Conservation (phyloP, 2,113 vertebrate genomes). For the Amphilophus citrinellus region DNA sequence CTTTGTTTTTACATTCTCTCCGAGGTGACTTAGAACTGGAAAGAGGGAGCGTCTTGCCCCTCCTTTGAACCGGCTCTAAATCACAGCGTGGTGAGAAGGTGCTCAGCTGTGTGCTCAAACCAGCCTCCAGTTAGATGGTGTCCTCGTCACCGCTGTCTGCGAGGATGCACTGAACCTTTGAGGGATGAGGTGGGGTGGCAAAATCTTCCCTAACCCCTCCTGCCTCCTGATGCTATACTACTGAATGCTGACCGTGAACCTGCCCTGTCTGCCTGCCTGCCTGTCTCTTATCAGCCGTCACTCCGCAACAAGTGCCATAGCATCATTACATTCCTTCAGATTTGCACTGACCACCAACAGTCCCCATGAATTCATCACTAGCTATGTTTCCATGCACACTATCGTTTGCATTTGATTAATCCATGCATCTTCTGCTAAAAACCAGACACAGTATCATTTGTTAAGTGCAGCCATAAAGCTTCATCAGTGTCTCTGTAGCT, state of each 20-base stretch:
- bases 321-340: slow-evolving; percentile 81
- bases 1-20: slow-evolving; percentile 16
- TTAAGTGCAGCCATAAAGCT: background rate
- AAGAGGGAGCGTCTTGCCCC: slow-evolving; percentile 72
- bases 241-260: slow-evolving; percentile 85
- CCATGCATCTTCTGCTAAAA: background rate
- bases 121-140: slow-evolving; percentile 49
- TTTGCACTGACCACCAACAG: slow-evolving; percentile 75
- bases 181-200: slow-evolving; percentile 37
- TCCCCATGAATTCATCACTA: slow-evolving; percentile 56
- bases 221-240: slow-evolving; percentile 80
- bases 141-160: slow-evolving; percentile 53
- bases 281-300: slow-evolving; percentile 68
- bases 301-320: slow-evolving; percentile 83
- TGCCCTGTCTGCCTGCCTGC: slow-evolving; percentile 65
- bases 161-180: slow-evolving; percentile 64
- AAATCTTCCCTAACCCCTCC: slow-evolving; percentile 8
- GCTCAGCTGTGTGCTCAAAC: slow-evolving; percentile 21
- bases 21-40: slow-evolving; percentile 56
- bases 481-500: background rate
- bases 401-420: background rate
- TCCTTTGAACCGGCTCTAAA: slow-evolving; percentile 45
- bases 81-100: slow-evolving; percentile 29
- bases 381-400: slow-evolving; percentile 65
- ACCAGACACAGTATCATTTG: background rate